Percentiles rank a stretch among this genome's conserved stretches.
phyloP scores from a whole-genome alignment of 2,797 vertebrate species.

The Dipus sagitta region DNA sequence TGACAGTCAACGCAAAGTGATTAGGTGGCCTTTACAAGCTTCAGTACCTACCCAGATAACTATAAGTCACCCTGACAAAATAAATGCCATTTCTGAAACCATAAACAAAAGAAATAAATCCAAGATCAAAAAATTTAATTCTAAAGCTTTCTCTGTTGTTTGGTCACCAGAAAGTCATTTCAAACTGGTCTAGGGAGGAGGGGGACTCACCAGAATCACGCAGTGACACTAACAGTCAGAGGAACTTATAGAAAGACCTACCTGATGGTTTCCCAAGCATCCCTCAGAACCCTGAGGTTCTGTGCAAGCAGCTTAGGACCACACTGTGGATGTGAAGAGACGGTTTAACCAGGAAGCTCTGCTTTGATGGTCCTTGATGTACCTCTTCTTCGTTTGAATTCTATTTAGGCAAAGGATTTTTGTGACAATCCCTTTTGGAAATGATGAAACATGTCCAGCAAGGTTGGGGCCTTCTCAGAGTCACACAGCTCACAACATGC shows the following conservation, averaged over 20 bases:
- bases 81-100: slow-evolving; percentile 63
- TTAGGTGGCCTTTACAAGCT: slow-evolving; percentile 81
- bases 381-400: not conserved
- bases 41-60: slow-evolving; percentile 56
- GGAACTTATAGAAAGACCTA: not conserved
- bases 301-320: not conserved
- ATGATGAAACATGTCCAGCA: not conserved
- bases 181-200: not conserved
- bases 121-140: slow-evolving; percentile 33
- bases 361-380: not conserved
- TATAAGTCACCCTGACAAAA: slow-evolving; percentile 73
- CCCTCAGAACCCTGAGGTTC: not conserved
- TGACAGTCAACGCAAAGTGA: slow-evolving; percentile 68
- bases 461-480: not conserved
- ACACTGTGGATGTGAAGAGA: not conserved
- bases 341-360: not conserved
- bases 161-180: not conserved
- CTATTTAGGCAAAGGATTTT: slow-evolving; percentile 17
- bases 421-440: not conserved
- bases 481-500: not conserved
- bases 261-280: not conserved
- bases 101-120: slow-evolving; percentile 48
- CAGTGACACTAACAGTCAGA: not conserved
- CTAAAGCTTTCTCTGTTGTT: not conserved
- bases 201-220: not conserved